phyloP scores from a whole-genome alignment of 2,113 vertebrate genomes.

The Gallinago paraguaiae region DNA sequence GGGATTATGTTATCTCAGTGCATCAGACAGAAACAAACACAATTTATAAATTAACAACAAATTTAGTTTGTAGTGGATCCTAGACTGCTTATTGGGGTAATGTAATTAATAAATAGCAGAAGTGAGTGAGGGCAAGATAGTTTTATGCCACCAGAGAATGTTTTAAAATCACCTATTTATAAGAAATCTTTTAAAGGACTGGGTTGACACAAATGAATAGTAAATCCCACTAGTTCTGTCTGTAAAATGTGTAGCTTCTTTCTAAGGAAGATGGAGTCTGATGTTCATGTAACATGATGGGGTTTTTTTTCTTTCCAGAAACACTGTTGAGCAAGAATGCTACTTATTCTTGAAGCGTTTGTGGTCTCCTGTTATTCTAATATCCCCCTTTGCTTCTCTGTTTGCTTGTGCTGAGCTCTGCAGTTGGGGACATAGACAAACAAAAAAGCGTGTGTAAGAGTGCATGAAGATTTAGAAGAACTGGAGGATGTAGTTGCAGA shows the following conservation, averaged over 20 bases:
- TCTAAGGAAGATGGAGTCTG: background rate
- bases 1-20: background rate
- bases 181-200: background rate
- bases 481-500: fast-evolving
- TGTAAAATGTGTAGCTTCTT: background rate
- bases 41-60: background rate
- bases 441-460: fast-evolving
- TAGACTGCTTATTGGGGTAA: background rate
- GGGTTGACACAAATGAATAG: background rate
- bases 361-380: background rate
- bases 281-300: background rate
- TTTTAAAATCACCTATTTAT: background rate
- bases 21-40: background rate
- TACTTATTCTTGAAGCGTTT: background rate
- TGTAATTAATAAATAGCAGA: background rate
- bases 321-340: background rate
- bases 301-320: background rate
- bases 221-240: background rate
- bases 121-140: background rate
- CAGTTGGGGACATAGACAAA: background rate
- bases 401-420: background rate
- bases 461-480: background rate
- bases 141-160: background rate
- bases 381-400: background rate
- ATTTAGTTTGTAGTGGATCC: background rate